phyloP scores from a whole-genome alignment of 2,797 vertebrate species.

The Phylloscopus collybita region DNA sequence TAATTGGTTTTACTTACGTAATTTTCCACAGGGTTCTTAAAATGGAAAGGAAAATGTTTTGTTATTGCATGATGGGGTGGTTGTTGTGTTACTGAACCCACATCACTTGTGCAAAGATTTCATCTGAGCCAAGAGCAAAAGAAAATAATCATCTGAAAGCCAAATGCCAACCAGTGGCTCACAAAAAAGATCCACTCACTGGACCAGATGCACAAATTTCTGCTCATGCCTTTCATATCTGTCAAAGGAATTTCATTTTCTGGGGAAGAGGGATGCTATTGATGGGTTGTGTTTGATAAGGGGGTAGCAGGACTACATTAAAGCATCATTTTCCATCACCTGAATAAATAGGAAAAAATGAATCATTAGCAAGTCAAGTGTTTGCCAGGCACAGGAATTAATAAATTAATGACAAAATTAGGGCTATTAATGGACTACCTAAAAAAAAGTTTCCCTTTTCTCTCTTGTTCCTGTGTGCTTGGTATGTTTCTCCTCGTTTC shows the following conservation, averaged over 20 bases:
- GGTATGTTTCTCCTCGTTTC: background rate
- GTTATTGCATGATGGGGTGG: background rate
- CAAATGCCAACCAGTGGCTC: background rate
- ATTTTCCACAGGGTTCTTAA: background rate
- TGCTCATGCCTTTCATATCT: background rate
- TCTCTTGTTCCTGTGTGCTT: background rate
- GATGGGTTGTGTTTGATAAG: background rate
- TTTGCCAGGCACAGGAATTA: background rate
- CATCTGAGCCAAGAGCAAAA: background rate
- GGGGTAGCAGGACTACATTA: background rate
- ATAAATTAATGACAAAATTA: background rate
- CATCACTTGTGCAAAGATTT: background rate
- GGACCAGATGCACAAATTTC: background rate
- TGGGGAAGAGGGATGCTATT: background rate
- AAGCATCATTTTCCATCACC: background rate
- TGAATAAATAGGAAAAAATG: background rate
- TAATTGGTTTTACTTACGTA: background rate
- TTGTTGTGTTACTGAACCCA: background rate
- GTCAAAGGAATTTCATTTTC: background rate
- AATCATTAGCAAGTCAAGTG: background rate
- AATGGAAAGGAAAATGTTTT: slow-evolving; percentile 11
- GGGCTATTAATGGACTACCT: background rate
- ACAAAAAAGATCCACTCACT: background rate
- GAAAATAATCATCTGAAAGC: background rate
- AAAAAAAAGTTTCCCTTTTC: background rate